Evolutionary conservation across 92 coral and sea anemone species (phyloP).

Genomic region (Parazoanthus darwini): DNA sequence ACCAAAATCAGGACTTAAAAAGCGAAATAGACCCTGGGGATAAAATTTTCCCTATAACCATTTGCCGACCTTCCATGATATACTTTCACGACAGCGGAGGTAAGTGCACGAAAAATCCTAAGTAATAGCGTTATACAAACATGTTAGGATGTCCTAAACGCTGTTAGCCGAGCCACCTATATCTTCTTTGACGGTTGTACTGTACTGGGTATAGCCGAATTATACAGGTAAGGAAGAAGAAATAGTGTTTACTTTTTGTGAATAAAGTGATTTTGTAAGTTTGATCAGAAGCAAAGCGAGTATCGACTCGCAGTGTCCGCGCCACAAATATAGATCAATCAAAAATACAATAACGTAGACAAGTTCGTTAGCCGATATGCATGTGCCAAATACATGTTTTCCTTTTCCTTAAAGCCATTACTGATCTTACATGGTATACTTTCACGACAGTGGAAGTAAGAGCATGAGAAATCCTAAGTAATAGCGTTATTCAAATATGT

Average conservation of each 20-base stretch:
- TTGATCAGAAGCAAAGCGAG: not conserved
- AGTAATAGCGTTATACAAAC: not conserved
- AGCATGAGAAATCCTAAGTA: not conserved
- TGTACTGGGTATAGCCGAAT: not conserved
- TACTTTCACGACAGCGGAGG: no score
- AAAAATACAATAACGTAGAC: not conserved
- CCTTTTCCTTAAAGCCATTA: not conserved
- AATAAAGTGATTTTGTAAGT: not conserved
- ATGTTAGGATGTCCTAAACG: not conserved
- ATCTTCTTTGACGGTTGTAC: not conserved
- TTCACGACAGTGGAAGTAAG: no score
- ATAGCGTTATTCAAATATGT: not conserved
- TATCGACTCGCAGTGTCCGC: not conserved
- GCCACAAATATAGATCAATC: not conserved
- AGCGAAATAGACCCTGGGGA: not conserved
- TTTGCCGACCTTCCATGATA: no score
- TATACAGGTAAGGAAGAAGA: not conserved
- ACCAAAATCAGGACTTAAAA: not conserved
- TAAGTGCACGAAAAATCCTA: not conserved
- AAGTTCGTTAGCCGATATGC: not conserved
- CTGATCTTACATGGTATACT: not conserved
- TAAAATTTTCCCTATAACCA: not conserved
- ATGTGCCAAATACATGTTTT: not conserved
- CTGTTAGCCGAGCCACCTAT: not conserved
- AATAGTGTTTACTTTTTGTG: not conserved